A percentile compares a stretch with the other conserved stretches of the same genome.
These are phyloP conservation scores for Corythornis madagascariensis DNA, from an alignment of 2,113 vertebrate genomes.

Conservation along the genomic window DNA sequence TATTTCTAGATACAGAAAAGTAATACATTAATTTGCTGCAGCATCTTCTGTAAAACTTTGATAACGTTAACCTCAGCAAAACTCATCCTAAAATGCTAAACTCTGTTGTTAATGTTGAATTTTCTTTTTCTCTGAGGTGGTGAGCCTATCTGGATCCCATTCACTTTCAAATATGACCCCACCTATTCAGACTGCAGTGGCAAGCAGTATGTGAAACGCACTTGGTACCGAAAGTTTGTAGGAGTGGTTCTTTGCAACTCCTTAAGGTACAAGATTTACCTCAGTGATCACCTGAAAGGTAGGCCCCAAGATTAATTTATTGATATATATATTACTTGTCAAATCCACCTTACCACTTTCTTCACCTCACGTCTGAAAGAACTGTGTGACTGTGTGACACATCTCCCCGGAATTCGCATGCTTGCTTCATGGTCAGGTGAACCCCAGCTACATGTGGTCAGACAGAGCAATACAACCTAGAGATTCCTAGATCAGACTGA, in stretches of 20 bases:
- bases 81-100: background rate
- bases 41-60: background rate
- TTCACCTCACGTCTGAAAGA: background rate
- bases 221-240: conserved; percentile 97
- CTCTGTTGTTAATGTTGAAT: background rate
- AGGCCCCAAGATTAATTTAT: conserved; percentile 23
- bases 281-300: conserved; percentile 95
- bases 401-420: rapidly evolving
- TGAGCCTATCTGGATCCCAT: conserved; percentile 98
- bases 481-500: background rate
- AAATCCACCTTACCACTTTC: background rate
- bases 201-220: conserved; percentile 95
- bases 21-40: background rate
- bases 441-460: too few relatives aligned
- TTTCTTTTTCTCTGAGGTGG: conserved; percentile 79
- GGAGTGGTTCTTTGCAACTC: conserved; percentile 97
- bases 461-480: background rate
- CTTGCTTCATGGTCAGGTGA: background rate
- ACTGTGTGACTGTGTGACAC: background rate
- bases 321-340: background rate
- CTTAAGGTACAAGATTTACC: conserved; percentile 97
- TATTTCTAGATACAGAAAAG: background rate
- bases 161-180: conserved; percentile 89
- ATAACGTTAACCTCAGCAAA: background rate
- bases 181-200: conserved; percentile 90